These are phyloP conservation scores for Agrotis clavis DNA, from an alignment of 2,888 invertebrate species.

Conservation along the genomic window DNA sequence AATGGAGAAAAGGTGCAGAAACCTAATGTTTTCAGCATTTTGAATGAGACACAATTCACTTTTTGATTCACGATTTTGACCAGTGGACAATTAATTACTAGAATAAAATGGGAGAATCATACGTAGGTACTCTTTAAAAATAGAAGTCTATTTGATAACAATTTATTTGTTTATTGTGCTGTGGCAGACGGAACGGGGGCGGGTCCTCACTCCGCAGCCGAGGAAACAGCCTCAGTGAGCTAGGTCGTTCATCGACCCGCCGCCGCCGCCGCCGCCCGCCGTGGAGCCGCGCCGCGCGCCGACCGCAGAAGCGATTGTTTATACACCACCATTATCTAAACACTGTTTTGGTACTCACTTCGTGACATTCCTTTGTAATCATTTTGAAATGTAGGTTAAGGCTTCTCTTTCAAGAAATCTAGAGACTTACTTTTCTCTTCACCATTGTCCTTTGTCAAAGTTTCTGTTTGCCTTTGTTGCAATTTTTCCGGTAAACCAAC, in stretches of 20 bases:
- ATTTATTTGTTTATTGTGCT: slow-evolving; percentile 59
- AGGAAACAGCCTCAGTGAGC: slow-evolving; percentile 79
- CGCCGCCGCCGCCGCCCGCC: slow-evolving; percentile 79
- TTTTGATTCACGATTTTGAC: too few relatives aligned
- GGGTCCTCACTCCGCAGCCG: slow-evolving; percentile 61
- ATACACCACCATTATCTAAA: slow-evolving; percentile 87
- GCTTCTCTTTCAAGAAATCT: slow-evolving; percentile 80
- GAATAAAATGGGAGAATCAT: slow-evolving; percentile 3
- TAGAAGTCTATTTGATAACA: slow-evolving; percentile 31
- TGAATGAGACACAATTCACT: too few relatives aligned
- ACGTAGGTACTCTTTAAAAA: slow-evolving; percentile 2
- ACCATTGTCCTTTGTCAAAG: slow-evolving; percentile 50
- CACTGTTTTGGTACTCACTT: slow-evolving; percentile 82
- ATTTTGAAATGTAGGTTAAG: slow-evolving; percentile 88
- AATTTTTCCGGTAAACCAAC: slow-evolving; percentile 30
- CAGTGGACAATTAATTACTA: too few relatives aligned
- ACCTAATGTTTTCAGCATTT: too few relatives aligned
- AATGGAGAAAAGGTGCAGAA: too few relatives aligned
- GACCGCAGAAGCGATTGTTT: slow-evolving; percentile 86
- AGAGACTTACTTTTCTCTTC: slow-evolving; percentile 55
- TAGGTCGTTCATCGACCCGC: slow-evolving; percentile 90
- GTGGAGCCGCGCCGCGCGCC: slow-evolving; percentile 65
- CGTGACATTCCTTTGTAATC: slow-evolving; percentile 90
- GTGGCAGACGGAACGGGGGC: slow-evolving; percentile 68
- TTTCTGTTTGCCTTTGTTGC: slow-evolving; percentile 29